These are phyloP conservation scores for Drosophila insularis DNA, from an alignment of 1,140 invertebrate genomes.

Conservation along the genomic window DNA sequence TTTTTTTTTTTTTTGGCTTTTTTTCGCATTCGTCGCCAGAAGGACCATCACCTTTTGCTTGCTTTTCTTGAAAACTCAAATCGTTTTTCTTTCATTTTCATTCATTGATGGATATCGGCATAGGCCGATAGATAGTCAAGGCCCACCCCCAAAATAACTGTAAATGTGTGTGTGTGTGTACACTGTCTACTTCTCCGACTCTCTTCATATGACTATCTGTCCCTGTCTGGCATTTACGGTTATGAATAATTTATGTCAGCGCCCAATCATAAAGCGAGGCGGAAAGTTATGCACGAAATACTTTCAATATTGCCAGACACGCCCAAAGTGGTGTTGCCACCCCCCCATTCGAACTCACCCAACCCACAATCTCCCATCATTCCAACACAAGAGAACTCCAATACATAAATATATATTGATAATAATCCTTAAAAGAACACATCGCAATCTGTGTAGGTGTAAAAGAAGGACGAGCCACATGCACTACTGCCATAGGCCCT, in stretches of 20 bases:
- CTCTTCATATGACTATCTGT: constrained; percentile 32
- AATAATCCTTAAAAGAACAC: constrained; percentile 16
- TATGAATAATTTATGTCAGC: constrained; percentile 75
- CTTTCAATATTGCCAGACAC: constrained; percentile 64
- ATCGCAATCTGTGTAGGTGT: constrained; percentile 42
- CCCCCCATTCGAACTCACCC: neutral
- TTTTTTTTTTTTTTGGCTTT: neutral
- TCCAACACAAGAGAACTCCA: neutral
- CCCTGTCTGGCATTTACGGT: constrained; percentile 52
- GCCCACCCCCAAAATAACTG: constrained; percentile 11
- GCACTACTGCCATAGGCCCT: constrained; percentile 33
- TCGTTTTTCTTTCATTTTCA: neutral
- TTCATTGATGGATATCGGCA: constrained; percentile 26
- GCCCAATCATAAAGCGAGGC: constrained; percentile 69
- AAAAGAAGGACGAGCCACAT: constrained; percentile 47
- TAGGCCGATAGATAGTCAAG: constrained; percentile 17
- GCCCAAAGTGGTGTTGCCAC: constrained; percentile 38
- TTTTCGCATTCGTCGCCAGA: neutral
- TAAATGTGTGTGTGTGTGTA: neutral
- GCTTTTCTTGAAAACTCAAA: constrained; percentile 46
- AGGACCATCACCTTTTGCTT: neutral
- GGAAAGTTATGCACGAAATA: constrained; percentile 57
- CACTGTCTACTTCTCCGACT: constrained; percentile 1
- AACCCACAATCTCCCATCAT: neutral
- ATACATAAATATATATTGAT: neutral